Conservation (phyloP, 2,113 vertebrate species). For the Paracanthobrama guichenoti region DNA sequence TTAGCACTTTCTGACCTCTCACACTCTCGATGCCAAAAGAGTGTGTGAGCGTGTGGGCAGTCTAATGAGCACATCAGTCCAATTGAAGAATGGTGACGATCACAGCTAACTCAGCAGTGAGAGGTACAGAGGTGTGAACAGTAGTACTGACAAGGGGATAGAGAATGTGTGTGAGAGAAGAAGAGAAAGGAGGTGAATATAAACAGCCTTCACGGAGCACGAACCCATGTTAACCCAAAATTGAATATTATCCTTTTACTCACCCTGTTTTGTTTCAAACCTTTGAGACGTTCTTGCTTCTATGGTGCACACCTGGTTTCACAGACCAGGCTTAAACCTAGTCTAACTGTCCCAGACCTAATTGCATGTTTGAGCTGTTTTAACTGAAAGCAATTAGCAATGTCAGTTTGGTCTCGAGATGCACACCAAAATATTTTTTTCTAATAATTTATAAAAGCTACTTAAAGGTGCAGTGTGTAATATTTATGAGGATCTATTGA, state of each 20-base stretch:
- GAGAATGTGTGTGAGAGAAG: conserved; percentile 1
- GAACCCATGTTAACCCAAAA: neutral
- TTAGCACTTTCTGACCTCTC: conserved; percentile 40
- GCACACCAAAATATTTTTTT: no score
- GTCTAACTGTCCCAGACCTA: no score
- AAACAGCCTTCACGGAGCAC: conserved; percentile 11
- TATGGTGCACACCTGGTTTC: neutral
- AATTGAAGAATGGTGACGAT: conserved; percentile 42
- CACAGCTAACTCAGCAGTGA: conserved; percentile 48
- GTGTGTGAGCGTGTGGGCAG: conserved; percentile 23
- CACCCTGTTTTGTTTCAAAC: neutral
- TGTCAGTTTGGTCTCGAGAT: no score
- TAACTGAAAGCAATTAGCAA: no score
- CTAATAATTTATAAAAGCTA: no score
- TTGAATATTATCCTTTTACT: neutral
- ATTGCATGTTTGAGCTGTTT: no score
- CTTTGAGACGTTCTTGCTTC: neutral
- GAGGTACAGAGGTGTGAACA: conserved; percentile 39
- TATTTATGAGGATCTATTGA: no score
- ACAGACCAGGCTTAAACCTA: no score
- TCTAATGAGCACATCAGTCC: conserved; percentile 47
- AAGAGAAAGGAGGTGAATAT: neutral
- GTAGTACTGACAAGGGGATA: conserved; percentile 21
- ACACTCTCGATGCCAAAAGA: conserved; percentile 32
- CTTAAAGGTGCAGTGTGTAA: no score